Conservation (phyloP, 2,113 vertebrate genomes). For the Pao palembangensis region DNA sequence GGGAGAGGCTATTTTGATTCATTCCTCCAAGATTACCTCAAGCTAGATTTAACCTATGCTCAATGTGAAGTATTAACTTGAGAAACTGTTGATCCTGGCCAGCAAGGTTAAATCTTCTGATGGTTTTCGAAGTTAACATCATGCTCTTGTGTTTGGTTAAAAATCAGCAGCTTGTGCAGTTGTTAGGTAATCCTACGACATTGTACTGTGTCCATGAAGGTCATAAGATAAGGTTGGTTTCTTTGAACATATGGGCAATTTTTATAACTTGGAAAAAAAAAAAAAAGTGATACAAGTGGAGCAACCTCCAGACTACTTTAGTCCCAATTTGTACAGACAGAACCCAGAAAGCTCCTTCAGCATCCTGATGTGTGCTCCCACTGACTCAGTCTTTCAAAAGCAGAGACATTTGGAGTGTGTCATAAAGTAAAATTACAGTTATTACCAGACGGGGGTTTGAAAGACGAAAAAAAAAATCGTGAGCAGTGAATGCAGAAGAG, state of each 20-base stretch:
- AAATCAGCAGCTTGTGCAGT: not conserved
- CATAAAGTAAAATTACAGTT: slow-evolving; percentile 44
- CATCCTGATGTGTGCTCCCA: no score
- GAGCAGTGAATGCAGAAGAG: slow-evolving; percentile 48
- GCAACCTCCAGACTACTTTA: no score
- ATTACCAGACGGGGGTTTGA: slow-evolving; percentile 64
- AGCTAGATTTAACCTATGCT: slow-evolving; percentile 30
- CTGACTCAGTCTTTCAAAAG: not conserved
- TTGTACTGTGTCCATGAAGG: no score
- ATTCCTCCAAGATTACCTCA: slow-evolving; percentile 49
- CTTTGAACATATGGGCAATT: no score
- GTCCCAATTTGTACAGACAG: no score
- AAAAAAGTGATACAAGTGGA: no score
- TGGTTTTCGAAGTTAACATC: not conserved
- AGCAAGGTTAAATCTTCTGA: not conserved
- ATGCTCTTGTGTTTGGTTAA: not conserved
- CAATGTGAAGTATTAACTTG: slow-evolving; percentile 18
- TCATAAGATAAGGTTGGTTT: no score
- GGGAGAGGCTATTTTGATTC: slow-evolving; percentile 43
- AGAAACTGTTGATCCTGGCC: slow-evolving; percentile 21
- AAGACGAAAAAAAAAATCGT: slow-evolving; percentile 61
- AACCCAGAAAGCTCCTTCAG: no score
- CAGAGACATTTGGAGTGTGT: slow-evolving; percentile 3
- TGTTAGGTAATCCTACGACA: no score
- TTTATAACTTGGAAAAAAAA: no score